phyloP scores from a whole-genome alignment of 37 sponge, comb jelly and placozoan genomes.

The Aphrocallistes beatrix region DNA sequence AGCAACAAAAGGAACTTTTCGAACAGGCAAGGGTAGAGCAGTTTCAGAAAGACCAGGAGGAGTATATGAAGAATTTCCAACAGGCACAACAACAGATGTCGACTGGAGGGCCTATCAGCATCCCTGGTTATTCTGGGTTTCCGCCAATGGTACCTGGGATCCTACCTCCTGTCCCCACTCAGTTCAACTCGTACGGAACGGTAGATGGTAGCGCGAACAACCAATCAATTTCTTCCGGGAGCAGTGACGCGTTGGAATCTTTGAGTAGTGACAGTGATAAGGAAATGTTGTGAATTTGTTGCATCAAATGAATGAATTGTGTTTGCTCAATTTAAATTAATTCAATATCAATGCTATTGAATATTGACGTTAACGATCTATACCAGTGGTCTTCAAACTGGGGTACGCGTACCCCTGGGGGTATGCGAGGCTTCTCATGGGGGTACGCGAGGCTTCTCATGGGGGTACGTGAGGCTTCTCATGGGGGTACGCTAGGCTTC shows the following conservation, averaged over 20 bases:
- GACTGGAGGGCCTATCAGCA: not conserved
- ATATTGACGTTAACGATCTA: too few relatives aligned
- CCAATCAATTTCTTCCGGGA: not conserved
- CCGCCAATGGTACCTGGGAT: not conserved
- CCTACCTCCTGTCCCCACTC: not conserved
- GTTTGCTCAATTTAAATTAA: too few relatives aligned
- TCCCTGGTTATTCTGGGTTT: not conserved
- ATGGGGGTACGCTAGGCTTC: too few relatives aligned
- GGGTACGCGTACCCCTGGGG: too few relatives aligned
- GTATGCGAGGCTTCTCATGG: too few relatives aligned
- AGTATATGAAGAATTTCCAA: not conserved
- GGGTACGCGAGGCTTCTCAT: too few relatives aligned
- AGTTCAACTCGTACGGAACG: not conserved
- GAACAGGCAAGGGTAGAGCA: not conserved
- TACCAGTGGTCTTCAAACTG: too few relatives aligned
- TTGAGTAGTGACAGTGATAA: not conserved
- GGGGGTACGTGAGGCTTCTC: too few relatives aligned
- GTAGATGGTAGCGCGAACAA: not conserved
- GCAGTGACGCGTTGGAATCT: not conserved
- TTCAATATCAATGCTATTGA: too few relatives aligned
- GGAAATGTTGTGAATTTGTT: too few relatives aligned
- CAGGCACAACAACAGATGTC: not conserved
- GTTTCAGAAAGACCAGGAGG: not conserved
- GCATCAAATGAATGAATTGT: too few relatives aligned
- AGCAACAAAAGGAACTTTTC: not conserved